Evolutionary conservation across 1,140 invertebrate species (phyloP).

Genomic region (Aphelenchoides besseyi): DNA sequence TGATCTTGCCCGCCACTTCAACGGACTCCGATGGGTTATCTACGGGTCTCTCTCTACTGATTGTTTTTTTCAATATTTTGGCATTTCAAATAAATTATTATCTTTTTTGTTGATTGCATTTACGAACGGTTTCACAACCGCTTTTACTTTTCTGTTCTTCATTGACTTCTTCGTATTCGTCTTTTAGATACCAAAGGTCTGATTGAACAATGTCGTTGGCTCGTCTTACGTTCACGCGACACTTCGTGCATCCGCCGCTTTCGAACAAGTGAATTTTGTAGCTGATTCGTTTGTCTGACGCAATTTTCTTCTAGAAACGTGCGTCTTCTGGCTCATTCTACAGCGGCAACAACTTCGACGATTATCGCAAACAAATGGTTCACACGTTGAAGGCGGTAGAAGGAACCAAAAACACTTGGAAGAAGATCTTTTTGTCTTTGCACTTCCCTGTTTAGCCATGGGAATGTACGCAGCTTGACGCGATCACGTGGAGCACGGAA

Average conservation of each 20-base stretch:
- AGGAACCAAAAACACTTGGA: conserved; percentile 29
- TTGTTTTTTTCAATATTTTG: not conserved
- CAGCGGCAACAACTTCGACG: conserved; percentile 32
- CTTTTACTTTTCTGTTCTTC: not conserved
- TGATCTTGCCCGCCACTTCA: not conserved
- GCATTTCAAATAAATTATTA: not conserved
- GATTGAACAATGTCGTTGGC: not conserved
- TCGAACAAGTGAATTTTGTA: not conserved
- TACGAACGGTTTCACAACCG: not conserved
- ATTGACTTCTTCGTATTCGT: not conserved
- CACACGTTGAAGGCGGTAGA: not conserved
- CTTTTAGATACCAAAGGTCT: not conserved
- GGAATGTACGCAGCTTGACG: conserved; percentile 25
- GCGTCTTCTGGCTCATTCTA: conserved; percentile 29
- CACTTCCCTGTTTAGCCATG: conserved; percentile 32
- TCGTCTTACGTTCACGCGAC: not conserved
- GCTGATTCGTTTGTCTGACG: not conserved
- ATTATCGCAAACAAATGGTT: conserved; percentile 27
- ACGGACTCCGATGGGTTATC: not conserved
- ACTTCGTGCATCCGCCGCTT: not conserved
- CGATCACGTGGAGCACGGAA: conserved; percentile 33
- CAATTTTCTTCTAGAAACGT: conserved; percentile 21
- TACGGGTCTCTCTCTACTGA: not conserved
- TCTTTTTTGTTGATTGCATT: conserved; percentile 67
- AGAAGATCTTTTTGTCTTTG: conserved; percentile 32